These are phyloP conservation scores for Andrena bucephala DNA, from an alignment of 2,888 invertebrate species.

Conservation along the genomic window DNA sequence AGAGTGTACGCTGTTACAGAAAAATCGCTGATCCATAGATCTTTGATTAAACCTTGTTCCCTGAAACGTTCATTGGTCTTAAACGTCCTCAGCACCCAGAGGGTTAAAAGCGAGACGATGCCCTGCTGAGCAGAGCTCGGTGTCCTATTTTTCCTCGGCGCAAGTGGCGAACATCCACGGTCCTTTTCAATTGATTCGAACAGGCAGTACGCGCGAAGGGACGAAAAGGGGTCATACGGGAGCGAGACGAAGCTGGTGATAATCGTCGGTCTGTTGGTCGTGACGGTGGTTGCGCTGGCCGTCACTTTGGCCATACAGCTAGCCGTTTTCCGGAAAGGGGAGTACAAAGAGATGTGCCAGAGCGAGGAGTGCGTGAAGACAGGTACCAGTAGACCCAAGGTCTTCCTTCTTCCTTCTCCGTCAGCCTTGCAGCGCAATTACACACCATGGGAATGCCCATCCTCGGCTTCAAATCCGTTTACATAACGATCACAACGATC, in stretches of 20 bases:
- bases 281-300: conserved; percentile 81
- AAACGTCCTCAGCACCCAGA: too few species aligned
- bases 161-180: too few species aligned
- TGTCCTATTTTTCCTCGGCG: background rate
- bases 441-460: background rate
- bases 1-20: too few species aligned
- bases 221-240: conserved; percentile 77
- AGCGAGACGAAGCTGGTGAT: conserved; percentile 80
- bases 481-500: conserved; percentile 15
- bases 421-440: background rate
- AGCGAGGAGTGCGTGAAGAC: conserved; percentile 88
- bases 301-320: conserved; percentile 81
- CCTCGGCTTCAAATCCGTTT: conserved; percentile 20
- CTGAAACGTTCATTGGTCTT: too few species aligned
- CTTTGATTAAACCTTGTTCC: too few species aligned
- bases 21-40: too few species aligned
- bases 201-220: conserved; percentile 75
- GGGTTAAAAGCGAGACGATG: too few species aligned
- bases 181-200: background rate
- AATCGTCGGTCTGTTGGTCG: conserved; percentile 79
- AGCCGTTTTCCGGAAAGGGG: conserved; percentile 77
- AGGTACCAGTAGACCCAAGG: conserved; percentile 83
- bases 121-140: background rate
- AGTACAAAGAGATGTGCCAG: conserved; percentile 85
- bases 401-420: conserved; percentile 1